These are phyloP conservation scores for Trochalopteron elliotii DNA, from an alignment of 2,113 vertebrate species.

Conservation along the genomic window DNA sequence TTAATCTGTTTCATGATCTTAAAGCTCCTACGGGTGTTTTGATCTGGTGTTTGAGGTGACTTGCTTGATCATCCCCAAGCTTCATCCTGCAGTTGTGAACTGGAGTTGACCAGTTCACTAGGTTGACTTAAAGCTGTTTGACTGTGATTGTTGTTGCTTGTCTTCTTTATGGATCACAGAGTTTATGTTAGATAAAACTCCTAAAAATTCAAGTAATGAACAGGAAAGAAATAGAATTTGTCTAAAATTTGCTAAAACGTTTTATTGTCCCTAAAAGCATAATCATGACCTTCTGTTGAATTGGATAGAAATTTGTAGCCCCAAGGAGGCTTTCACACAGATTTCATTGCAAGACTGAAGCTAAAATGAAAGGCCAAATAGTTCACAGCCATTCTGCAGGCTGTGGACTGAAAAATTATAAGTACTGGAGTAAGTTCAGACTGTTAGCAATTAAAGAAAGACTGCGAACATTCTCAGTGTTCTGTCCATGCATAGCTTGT, in stretches of 20 bases:
- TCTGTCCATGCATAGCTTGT: background rate
- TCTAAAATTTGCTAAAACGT: constrained; percentile 42
- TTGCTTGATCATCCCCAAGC: constrained; percentile 1
- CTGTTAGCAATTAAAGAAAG: background rate
- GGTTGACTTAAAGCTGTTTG: constrained; percentile 59
- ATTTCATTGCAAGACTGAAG: constrained; percentile 34
- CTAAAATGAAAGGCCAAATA: constrained; percentile 38
- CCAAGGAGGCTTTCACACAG: constrained; percentile 21
- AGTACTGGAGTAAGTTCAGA: background rate
- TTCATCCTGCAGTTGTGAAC: constrained; percentile 62
- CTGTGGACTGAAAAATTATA: background rate
- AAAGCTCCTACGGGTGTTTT: constrained; percentile 20
- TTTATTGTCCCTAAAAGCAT: constrained; percentile 43
- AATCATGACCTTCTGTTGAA: constrained; percentile 46
- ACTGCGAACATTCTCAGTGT: background rate
- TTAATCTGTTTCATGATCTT: constrained; percentile 44
- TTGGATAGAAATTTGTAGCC: background rate
- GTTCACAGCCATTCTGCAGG: constrained; percentile 22
- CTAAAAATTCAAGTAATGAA: constrained; percentile 74
- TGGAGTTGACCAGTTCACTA: constrained; percentile 69
- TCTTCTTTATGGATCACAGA: constrained; percentile 79
- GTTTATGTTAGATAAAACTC: constrained; percentile 54
- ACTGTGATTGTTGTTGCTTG: constrained; percentile 59
- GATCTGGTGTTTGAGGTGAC: constrained; percentile 32
- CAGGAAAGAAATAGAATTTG: background rate